phyloP scores from a whole-genome alignment of 1,140 invertebrate genomes.

The Drosophila takahashii region DNA sequence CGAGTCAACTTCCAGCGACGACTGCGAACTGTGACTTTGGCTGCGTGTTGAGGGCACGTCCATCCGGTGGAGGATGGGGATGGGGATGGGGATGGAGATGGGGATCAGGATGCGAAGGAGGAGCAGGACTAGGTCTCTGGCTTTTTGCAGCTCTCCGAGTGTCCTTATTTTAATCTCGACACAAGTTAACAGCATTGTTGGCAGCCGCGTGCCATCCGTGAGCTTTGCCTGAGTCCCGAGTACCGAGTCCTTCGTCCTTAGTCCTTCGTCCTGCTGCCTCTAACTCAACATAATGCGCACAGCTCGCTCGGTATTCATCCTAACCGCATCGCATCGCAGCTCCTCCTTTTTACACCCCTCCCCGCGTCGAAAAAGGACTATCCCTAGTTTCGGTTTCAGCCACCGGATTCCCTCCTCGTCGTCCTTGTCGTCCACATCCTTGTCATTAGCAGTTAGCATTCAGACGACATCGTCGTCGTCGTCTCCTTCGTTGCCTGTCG shows the following conservation, averaged over 20 bases:
- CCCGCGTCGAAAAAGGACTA: constrained; percentile 18
- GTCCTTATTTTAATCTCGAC: constrained; percentile 82
- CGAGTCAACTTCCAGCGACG: constrained; percentile 54
- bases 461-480: constrained; percentile 34
- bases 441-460: constrained; percentile 75
- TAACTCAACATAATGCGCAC: constrained; percentile 64
- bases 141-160: constrained; percentile 65
- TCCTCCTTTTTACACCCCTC: not conserved
- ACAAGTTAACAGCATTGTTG: constrained; percentile 82
- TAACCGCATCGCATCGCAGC: constrained; percentile 35
- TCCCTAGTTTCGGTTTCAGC: constrained; percentile 30
- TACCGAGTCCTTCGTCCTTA: not conserved
- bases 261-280: not conserved
- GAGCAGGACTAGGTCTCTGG: constrained; percentile 6
- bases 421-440: constrained; percentile 39
- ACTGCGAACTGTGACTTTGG: not conserved
- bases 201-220: constrained; percentile 70
- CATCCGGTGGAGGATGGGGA: constrained; percentile 18
- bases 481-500: constrained; percentile 54
- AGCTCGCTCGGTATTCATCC: constrained; percentile 9
- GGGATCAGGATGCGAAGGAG: not conserved
- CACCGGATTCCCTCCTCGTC: constrained; percentile 8
- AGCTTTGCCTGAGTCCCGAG: constrained; percentile 44
- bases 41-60: constrained; percentile 42
- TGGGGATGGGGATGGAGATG: not conserved